These are phyloP conservation scores for Sthenelais limicola DNA, from an alignment of 2,888 invertebrate genomes.

Conservation along the genomic window DNA sequence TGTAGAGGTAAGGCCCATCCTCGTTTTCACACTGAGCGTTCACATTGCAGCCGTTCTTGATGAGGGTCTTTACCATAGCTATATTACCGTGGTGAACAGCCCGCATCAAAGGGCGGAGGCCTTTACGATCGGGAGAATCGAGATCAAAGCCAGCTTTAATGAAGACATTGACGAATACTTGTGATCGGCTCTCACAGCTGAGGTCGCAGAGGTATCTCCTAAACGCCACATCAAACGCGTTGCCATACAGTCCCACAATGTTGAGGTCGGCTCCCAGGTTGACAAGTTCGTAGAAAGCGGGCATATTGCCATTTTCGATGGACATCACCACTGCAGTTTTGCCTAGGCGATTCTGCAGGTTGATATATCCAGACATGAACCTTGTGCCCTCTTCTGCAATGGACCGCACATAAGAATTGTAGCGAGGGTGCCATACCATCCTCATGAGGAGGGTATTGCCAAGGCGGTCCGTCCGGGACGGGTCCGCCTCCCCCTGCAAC, in stretches of 20 bases:
- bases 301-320: slow-evolving; percentile 28
- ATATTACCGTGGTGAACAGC: slow-evolving; percentile 26
- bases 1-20: slow-evolving; percentile 34
- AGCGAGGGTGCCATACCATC: slow-evolving; percentile 25
- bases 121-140: slow-evolving; percentile 19
- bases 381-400: slow-evolving; percentile 18
- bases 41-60: slow-evolving; percentile 22
- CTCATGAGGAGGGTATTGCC: slow-evolving; percentile 31
- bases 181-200: slow-evolving; percentile 24
- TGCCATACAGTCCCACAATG: slow-evolving; percentile 26
- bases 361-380: slow-evolving; percentile 31
- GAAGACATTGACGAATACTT: slow-evolving; percentile 17
- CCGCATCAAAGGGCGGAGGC: slow-evolving; percentile 18
- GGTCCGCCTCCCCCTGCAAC: slow-evolving; percentile 26
- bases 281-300: slow-evolving; percentile 27
- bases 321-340: slow-evolving; percentile 30
- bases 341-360: slow-evolving; percentile 26
- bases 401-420: slow-evolving; percentile 9
- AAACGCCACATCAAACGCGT: slow-evolving; percentile 31
- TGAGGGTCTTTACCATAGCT: slow-evolving; percentile 28
- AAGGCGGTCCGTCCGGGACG: slow-evolving; percentile 25
- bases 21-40: slow-evolving; percentile 34
- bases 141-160: slow-evolving; percentile 14
- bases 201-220: slow-evolving; percentile 18
- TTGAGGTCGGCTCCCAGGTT: slow-evolving; percentile 16